Conservation (phyloP, 1,140 invertebrate genomes). For the Streblospio benedicti region DNA sequence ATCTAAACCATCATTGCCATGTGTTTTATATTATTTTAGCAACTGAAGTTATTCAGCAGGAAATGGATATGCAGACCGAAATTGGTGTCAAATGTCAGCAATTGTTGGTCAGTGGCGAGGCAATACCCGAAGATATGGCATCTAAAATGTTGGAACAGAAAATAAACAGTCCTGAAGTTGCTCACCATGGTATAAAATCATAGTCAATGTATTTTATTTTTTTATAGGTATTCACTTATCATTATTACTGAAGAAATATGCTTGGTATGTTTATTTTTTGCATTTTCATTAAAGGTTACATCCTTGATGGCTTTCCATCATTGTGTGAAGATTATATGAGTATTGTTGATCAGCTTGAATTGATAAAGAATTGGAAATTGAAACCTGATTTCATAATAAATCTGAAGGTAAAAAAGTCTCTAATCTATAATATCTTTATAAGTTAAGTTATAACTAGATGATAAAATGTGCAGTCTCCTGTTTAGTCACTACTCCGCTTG, state of each 20-base stretch:
- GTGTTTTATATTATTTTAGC: no score
- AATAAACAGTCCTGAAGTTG: slow-evolving; percentile 45
- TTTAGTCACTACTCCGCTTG: no score
- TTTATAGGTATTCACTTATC: neutral
- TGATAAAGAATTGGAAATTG: slow-evolving; percentile 44
- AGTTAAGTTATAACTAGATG: no score
- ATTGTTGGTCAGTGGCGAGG: slow-evolving; percentile 39
- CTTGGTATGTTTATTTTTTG: neutral
- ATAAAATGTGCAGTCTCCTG: no score
- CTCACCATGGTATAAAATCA: slow-evolving; percentile 46
- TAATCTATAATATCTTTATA: no score
- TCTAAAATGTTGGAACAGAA: slow-evolving; percentile 44
- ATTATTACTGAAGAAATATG: neutral
- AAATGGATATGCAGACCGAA: slow-evolving; percentile 39
- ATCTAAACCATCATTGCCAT: no score
- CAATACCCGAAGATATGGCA: slow-evolving; percentile 41
- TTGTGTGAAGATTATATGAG: slow-evolving; percentile 38
- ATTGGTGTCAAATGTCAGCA: slow-evolving; percentile 37
- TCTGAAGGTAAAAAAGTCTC: slow-evolving; percentile 32
- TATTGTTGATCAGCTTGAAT: slow-evolving; percentile 42
- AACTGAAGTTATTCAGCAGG: slow-evolving; percentile 36
- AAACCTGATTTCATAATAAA: slow-evolving; percentile 47
- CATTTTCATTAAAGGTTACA: slow-evolving; percentile 31
- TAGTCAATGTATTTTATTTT: slow-evolving; percentile 6
- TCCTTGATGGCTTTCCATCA: slow-evolving; percentile 46